These are phyloP conservation scores for Rhinatrema bivittatum DNA, from an alignment of 2,797 vertebrate species.

Conservation along the genomic window DNA sequence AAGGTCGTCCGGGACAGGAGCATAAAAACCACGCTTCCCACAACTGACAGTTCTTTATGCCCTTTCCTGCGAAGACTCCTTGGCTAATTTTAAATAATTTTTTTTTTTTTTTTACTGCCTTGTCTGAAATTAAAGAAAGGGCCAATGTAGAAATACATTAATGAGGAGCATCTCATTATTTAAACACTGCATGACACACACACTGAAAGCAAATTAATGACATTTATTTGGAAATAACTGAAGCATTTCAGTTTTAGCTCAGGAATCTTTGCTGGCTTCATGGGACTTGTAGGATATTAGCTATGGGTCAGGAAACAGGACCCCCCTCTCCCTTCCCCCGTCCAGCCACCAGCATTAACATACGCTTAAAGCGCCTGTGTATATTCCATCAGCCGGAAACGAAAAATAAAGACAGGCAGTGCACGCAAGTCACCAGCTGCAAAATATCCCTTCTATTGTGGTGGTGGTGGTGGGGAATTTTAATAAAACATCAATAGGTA, in stretches of 20 bases:
- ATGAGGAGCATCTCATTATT: constrained; percentile 26
- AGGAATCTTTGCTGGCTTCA: constrained; percentile 33
- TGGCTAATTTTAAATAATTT: constrained; percentile 40
- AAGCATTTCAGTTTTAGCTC: constrained; percentile 31
- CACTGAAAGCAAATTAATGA: constrained; percentile 33
- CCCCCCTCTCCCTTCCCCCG: constrained; percentile 1
- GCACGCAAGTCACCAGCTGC: constrained; percentile 29
- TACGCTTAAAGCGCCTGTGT: constrained; percentile 21
- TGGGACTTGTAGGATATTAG: constrained; percentile 44
- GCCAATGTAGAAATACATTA: constrained; percentile 23
- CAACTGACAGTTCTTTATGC: constrained; percentile 41
- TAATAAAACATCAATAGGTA: constrained; percentile 18
- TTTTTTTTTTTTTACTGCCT: no score
- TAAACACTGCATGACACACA: constrained; percentile 23
- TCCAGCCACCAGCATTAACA: constrained; percentile 38
- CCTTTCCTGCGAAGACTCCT: constrained; percentile 45
- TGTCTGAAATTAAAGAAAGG: constrained; percentile 25
- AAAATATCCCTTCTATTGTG: constrained; percentile 3
- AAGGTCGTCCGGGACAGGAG: constrained; percentile 48
- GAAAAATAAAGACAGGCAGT: no score
- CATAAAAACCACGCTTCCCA: constrained; percentile 49
- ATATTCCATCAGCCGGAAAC: constrained; percentile 34
- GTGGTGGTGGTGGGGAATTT: constrained; percentile 12
- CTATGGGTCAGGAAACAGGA: constrained; percentile 43
- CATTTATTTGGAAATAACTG: constrained; percentile 42